A percentile compares a stretch with the other conserved stretches of the same genome.
Conservation (phyloP, 2,888 invertebrate genomes). For the Drosophila pseudotalamancana region DNA sequence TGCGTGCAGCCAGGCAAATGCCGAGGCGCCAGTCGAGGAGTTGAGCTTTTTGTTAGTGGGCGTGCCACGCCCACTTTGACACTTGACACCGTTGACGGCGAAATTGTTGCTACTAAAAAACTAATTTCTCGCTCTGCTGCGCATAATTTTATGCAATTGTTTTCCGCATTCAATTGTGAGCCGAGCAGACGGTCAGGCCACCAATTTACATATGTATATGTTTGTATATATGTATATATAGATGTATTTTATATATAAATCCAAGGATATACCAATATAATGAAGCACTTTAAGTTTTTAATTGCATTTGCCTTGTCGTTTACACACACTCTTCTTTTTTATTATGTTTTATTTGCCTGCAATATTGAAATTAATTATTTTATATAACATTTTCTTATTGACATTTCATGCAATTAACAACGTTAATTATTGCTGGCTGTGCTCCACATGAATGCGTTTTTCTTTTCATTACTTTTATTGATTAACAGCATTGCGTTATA, state of each 20-base stretch:
- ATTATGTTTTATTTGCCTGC: too few relatives aligned
- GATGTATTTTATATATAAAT: background rate
- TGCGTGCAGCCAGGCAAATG: conserved; percentile 35
- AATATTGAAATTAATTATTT: conserved; percentile 9
- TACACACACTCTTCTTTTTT: background rate
- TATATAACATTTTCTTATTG: conserved; percentile 15
- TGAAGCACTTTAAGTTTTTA: background rate
- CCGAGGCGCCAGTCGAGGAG: conserved; percentile 21
- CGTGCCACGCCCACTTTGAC: conserved; percentile 14
- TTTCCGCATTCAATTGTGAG: conserved; percentile 56
- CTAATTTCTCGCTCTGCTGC: conserved; percentile 72
- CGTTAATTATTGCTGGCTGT: conserved; percentile 23
- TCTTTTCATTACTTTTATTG: conserved; percentile 16
- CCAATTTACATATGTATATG: background rate
- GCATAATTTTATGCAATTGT: conserved; percentile 77
- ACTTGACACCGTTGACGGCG: conserved; percentile 47
- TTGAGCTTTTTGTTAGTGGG: background rate
- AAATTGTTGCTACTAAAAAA: conserved; percentile 64
- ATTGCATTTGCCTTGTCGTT: conserved; percentile 29
- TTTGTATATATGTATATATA: background rate
- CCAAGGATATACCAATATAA: background rate
- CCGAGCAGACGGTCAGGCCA: conserved; percentile 1
- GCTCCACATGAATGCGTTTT: conserved; percentile 26
- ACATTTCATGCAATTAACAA: conserved; percentile 21
- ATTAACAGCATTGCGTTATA: conserved; percentile 1